phyloP scores from a whole-genome alignment of 2,888 invertebrate genomes.

The Caenorhabditis angaria region DNA sequence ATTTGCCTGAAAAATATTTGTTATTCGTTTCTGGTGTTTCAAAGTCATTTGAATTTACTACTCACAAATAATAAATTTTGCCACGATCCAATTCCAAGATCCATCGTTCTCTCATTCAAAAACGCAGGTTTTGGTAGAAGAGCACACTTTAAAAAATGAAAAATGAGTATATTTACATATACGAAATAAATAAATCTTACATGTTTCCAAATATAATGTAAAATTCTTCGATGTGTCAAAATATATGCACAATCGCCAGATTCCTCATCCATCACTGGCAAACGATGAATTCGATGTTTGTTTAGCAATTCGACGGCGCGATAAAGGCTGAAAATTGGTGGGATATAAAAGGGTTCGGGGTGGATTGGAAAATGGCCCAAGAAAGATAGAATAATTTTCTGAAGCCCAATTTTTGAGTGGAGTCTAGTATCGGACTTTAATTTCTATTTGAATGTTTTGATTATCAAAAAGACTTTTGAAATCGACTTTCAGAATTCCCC shows the following conservation, averaged over 20 bases:
- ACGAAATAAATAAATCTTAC: slow-evolving; percentile 9
- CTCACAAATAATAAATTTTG: slow-evolving; percentile 43
- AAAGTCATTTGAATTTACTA: neutral
- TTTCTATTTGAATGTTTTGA: neutral
- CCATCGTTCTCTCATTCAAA: slow-evolving; percentile 29
- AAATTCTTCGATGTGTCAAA: slow-evolving; percentile 48
- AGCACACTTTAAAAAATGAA: slow-evolving; percentile 44
- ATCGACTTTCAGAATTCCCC: neutral
- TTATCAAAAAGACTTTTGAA: neutral
- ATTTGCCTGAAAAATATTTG: slow-evolving; percentile 30
- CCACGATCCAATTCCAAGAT: slow-evolving; percentile 47
- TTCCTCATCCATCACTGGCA: slow-evolving; percentile 50
- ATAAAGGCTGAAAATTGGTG: slow-evolving; percentile 30
- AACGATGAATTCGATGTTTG: slow-evolving; percentile 46
- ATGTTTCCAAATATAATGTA: slow-evolving; percentile 51
- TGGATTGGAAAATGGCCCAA: too few species aligned
- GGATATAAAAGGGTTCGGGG: too few species aligned
- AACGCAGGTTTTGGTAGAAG: slow-evolving; percentile 45
- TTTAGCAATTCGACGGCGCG: slow-evolving; percentile 40
- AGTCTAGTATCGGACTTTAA: too few species aligned
- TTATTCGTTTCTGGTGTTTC: slow-evolving; percentile 5
- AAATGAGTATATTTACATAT: slow-evolving; percentile 8
- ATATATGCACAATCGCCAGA: slow-evolving; percentile 54
- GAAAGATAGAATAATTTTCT: too few species aligned
- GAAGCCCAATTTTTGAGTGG: too few species aligned